Evolutionary conservation across 2,797 vertebrate genomes (phyloP).

Genomic region (Syndactyla subalaris): DNA sequence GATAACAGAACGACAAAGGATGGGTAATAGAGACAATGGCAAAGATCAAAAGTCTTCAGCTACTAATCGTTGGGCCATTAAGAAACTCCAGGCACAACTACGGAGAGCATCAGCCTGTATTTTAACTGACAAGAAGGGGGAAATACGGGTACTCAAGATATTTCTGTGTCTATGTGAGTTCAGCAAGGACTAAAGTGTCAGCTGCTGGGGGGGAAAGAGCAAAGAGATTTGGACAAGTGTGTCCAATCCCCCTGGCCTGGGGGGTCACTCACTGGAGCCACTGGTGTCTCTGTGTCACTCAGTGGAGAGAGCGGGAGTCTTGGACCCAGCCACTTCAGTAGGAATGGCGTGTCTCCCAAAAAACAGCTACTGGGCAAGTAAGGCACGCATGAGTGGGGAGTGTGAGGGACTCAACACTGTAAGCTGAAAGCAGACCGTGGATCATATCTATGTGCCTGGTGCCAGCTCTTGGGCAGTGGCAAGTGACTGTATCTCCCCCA

Average conservation of each 20-base stretch:
- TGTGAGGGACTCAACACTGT: neutral
- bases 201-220: neutral
- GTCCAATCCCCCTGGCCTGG: neutral
- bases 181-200: neutral
- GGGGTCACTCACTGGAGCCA: neutral
- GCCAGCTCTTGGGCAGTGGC: neutral
- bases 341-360: neutral
- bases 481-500: neutral
- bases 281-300: neutral
- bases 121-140: neutral
- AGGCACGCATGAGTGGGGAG: neutral
- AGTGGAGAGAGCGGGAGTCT: neutral
- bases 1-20: neutral
- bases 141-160: neutral
- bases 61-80: neutral
- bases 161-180: neutral
- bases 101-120: neutral
- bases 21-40: neutral
- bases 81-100: neutral
- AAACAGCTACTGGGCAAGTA: neutral
- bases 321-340: rapidly evolving
- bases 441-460: neutral
- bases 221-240: neutral
- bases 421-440: neutral
- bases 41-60: neutral